Evolutionary conservation across 2,888 invertebrate genomes (phyloP).

Genomic region (Tribolium freemani): DNA sequence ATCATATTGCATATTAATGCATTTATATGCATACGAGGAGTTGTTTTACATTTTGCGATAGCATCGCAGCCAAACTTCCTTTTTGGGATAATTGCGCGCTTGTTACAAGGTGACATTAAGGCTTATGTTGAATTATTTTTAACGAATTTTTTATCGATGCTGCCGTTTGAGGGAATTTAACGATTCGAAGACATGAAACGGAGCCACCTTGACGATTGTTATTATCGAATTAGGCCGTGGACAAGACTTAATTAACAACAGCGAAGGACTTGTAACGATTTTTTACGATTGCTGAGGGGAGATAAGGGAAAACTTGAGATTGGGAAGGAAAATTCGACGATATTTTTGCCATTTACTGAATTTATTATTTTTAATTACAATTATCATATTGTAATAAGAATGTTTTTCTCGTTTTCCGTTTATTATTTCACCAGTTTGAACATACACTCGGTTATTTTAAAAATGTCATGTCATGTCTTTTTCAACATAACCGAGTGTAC

Average conservation of each 20-base stretch:
- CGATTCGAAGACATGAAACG: not conserved
- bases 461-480: too few species aligned
- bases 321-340: too few species aligned
- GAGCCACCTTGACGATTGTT: not conserved
- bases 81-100: not conserved
- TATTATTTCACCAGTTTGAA: too few species aligned
- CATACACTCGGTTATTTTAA: too few species aligned
- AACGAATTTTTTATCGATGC: not conserved
- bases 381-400: too few species aligned
- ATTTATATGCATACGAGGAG: not conserved
- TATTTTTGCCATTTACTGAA: too few species aligned
- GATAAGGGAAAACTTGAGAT: too few species aligned
- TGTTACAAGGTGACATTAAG: not conserved
- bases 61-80: not conserved
- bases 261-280: not conserved
- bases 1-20: not conserved
- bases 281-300: too few species aligned
- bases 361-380: too few species aligned
- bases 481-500: too few species aligned
- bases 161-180: not conserved
- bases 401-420: too few species aligned
- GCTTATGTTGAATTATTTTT: not conserved
- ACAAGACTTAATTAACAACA: not conserved
- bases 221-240: not conserved
- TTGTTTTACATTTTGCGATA: constrained; percentile 6